Conservation (phyloP, 2,113 vertebrate species). For the Todiramphus saurophagus region DNA sequence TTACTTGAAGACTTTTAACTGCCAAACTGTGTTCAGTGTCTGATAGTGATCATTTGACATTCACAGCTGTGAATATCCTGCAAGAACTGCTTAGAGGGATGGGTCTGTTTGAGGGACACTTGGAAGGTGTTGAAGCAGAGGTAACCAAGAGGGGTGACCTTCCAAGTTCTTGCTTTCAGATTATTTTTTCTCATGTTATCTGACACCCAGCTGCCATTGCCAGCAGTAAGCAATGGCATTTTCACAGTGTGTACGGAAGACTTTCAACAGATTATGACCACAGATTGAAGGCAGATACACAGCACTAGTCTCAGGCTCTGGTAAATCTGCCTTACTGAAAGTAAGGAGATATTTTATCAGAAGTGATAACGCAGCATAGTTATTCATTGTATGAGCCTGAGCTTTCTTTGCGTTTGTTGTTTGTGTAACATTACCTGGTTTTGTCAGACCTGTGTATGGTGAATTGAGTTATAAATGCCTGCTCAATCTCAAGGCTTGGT, state of each 20-base stretch:
- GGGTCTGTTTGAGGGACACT: neutral
- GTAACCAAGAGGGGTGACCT: neutral
- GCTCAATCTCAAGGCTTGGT: neutral
- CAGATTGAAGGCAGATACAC: neutral
- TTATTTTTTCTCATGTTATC: neutral
- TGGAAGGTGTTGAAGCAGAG: neutral
- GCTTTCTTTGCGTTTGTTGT: neutral
- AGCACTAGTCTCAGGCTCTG: neutral
- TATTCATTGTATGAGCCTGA: neutral
- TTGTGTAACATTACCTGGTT: accelerated
- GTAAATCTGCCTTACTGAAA: neutral
- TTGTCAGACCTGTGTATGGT: neutral
- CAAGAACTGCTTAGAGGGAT: neutral
- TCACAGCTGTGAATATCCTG: neutral
- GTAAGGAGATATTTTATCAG: neutral
- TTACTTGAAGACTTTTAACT: neutral
- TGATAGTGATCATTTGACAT: neutral
- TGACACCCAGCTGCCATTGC: neutral
- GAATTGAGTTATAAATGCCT: neutral
- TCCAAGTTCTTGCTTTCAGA: neutral
- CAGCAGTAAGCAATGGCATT: neutral
- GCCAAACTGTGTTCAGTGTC: neutral
- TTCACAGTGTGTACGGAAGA: neutral
- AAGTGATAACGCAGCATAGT: neutral
- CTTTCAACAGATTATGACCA: neutral